phyloP scores from a whole-genome alignment of 1,140 invertebrate genomes.

The Ceratina japonica region DNA sequence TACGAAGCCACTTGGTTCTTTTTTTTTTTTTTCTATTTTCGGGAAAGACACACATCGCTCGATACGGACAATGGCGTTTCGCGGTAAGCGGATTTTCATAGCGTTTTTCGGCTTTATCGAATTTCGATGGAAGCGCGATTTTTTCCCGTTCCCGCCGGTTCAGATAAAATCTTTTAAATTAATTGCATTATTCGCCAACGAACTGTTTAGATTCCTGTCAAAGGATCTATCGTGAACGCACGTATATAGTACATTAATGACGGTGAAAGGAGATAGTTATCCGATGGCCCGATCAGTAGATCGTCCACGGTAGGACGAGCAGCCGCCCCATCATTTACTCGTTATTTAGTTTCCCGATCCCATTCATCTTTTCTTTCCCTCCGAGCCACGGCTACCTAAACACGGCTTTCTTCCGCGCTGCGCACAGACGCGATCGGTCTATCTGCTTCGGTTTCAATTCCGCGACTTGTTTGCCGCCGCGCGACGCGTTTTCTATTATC shows the following conservation, averaged over 20 bases:
- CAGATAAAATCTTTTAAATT: no score
- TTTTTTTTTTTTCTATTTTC: conserved; percentile 27
- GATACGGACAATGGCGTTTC: conserved; percentile 13
- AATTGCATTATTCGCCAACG: conserved; percentile 18
- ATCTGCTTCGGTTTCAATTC: conserved; percentile 61
- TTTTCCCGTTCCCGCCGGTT: conserved; percentile 7
- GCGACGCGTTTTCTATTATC: conserved; percentile 51
- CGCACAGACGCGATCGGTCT: no score
- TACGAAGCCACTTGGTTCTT: conserved; percentile 39
- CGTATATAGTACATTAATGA: conserved; percentile 62
- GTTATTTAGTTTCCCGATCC: conserved; percentile 61
- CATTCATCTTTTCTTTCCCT: conserved; percentile 23
- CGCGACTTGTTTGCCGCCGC: conserved; percentile 40
- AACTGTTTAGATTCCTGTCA: conserved; percentile 13
- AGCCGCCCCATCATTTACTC: conserved; percentile 74
- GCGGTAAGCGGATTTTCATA: conserved; percentile 54
- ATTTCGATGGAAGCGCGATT: conserved; percentile 50
- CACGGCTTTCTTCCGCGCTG: background rate
- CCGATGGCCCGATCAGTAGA: conserved; percentile 60
- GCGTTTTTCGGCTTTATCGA: conserved; percentile 51
- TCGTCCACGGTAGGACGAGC: conserved; percentile 54
- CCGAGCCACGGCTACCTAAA: no score
- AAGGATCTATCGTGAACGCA: conserved; percentile 48
- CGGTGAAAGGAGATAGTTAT: conserved; percentile 72
- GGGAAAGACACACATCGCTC: conserved; percentile 32